Base-by-base conservation (phyloP, 1,140 invertebrate species). In the Hylaeus volcanicus region DNA sequence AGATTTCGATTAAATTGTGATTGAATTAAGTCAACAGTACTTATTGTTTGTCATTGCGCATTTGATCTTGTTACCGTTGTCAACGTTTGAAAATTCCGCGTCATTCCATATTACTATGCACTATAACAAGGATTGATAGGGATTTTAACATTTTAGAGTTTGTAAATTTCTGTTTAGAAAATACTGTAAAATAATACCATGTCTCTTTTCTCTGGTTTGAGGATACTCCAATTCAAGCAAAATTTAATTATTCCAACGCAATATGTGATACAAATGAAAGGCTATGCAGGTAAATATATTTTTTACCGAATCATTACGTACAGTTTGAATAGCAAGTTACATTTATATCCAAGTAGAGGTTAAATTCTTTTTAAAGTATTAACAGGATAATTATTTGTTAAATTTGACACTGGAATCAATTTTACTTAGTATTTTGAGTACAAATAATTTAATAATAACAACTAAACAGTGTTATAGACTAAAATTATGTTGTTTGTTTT, bases 1-100 rank as follows among this genome's bases (percentile, higher is more conserved):
- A 60, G 41, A 58, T 15, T 45, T 39, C 53, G 6, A 39, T 68
- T 58, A 64, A 55, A 68, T 60, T 12, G 8, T 15, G 9, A 45
- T 55, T 55, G 55, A 64, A 73, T 43, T 55, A 73, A 72, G 15
- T 14, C 26, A 15, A 81, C 41, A 14, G 45, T 41, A 68, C 75
- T 88, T 75, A 86, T 85, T 89, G 86, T 89, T 89, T 89, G 89
- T 83, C 79, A 82, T 82, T 89, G 88, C 89, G 89, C 89, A 75
- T 60, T 85, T 69, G 37, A 48, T 51, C 5, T 41, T n/a, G 37
- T 5, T 61, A 55, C 51, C 51, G 70, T 79, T 45, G 70, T 79
- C 70, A 73, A 74, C 51, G 53, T 79, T 79, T 45, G 26, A 64
- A 79, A 65, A 1, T 65, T 15, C 51, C 77, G 77, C 69, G 55